Base-by-base conservation (phyloP, 2,888 invertebrate species). In the Stegana nigrithorax region DNA sequence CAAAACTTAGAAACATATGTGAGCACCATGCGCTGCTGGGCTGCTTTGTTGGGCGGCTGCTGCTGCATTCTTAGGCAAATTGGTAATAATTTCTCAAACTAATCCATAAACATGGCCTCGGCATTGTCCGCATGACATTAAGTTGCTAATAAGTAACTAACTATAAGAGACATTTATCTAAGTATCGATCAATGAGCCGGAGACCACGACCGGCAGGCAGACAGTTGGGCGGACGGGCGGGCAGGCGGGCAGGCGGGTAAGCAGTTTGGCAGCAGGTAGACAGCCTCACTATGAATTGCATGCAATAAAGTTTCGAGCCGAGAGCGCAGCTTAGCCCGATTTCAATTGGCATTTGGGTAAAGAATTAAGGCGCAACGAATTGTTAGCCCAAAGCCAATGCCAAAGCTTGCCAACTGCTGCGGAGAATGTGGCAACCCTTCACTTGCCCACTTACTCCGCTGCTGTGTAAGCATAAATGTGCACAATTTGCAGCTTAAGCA, bases 71-170 rank as follows among this genome's bases (percentile, higher is more conserved):
- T 32, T 67, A 65, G 69, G 67, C 81, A 80, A 80, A 80, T 80
- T 80, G 80, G 80, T 80, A 79, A 80, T 80, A 81, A 80, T 79
- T 80, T 68, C 77, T 72, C 79, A 64, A 73, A 71, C 75, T 80
- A 81, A 80, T 80, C 81, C 80, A 81, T 80, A 81, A 80, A 77
- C 80, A 79, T 78, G 73, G 72, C 71, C 71, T 66, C 72, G 71
- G 72, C 79, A 79, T 77, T 79, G 74, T 78, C 68, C 67, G 65
- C 59, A 68, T 77, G 80, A 78, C 80, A 71, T 71, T 81, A 80
- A 81, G 80, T 76, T 80, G 73, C 72, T 73, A 71, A 65, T 68
- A 69, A 70, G 67, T 70, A 69, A 67, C 58, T 67, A 65, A 66
- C 71, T 72, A 78, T 73, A 78, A 75, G 71, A 69, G 73, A 67